Percentiles rank a stretch among this genome's conserved stretches.
phyloP scores from a whole-genome alignment of 2,797 vertebrate genomes.

The Discoglossus pictus region DNA sequence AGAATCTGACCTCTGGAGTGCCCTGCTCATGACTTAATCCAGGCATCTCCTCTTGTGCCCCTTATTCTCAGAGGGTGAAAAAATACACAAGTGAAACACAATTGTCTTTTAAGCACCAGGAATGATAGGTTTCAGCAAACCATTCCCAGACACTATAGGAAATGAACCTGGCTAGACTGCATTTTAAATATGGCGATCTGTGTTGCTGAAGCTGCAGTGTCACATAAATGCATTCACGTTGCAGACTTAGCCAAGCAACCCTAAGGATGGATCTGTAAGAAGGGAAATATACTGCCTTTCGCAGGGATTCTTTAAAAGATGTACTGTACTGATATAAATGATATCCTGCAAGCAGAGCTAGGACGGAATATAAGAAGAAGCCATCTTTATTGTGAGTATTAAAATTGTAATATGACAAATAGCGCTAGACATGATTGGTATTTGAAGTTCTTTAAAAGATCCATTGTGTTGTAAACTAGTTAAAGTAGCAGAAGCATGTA shows the following conservation, averaged over 20 bases:
- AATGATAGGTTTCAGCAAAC: slow-evolving; percentile 56
- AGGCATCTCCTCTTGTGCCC: slow-evolving; percentile 76
- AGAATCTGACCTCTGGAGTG: slow-evolving; percentile 89
- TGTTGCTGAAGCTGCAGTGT: slow-evolving; percentile 55
- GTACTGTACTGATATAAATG: neutral
- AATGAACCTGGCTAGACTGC: slow-evolving; percentile 64
- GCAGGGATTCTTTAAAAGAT: slow-evolving; percentile 21
- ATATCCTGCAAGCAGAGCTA: neutral
- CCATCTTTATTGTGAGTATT: slow-evolving; percentile 6
- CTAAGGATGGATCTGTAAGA: slow-evolving; percentile 37
- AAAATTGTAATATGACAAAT: slow-evolving; percentile 22
- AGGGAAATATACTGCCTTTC: neutral
- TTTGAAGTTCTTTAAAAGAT: too few relatives aligned
- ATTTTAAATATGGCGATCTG: slow-evolving; percentile 51
- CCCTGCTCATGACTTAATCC: slow-evolving; percentile 83
- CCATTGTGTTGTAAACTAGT: too few relatives aligned
- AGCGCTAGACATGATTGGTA: too few relatives aligned
- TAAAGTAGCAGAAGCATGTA: too few relatives aligned
- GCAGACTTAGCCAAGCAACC: slow-evolving; percentile 47
- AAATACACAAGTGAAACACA: slow-evolving; percentile 43
- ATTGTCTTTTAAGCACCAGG: slow-evolving; percentile 56
- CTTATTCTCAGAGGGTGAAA: slow-evolving; percentile 64
- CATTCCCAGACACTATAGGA: slow-evolving; percentile 62
- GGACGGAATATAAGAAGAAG: neutral
- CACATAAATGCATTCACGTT: slow-evolving; percentile 60